A percentile compares a stretch with the other conserved stretches of the same genome.
Conservation (phyloP, 2,113 vertebrate species). For the Alosa alosa region DNA sequence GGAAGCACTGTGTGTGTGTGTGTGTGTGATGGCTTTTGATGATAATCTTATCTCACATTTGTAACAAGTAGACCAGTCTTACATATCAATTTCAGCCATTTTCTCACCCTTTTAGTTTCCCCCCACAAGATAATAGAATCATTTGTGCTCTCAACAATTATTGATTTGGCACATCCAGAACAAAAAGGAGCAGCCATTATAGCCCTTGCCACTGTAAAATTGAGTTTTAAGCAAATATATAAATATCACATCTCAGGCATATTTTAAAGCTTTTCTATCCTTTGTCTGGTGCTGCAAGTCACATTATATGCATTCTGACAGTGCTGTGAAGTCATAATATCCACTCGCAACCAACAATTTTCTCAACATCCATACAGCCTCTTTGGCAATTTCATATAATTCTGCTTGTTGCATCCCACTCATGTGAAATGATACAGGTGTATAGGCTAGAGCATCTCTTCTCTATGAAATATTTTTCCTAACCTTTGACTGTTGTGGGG, state of each 20-base stretch:
- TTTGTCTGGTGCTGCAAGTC: slow-evolving; percentile 53
- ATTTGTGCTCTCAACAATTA: slow-evolving; percentile 84
- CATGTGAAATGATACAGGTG: not conserved
- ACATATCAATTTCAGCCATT: slow-evolving; percentile 81
- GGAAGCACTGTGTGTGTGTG: not conserved
- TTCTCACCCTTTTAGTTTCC: slow-evolving; percentile 78
- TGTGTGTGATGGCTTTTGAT: slow-evolving; percentile 44
- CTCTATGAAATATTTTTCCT: slow-evolving; percentile 12
- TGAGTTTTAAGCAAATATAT: slow-evolving; percentile 80
- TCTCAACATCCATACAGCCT: not conserved
- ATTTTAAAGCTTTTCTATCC: slow-evolving; percentile 73
- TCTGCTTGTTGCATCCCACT: not conserved
- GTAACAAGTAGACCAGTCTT: slow-evolving; percentile 48
- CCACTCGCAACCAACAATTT: not conserved
- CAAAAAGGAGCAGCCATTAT: slow-evolving; percentile 78
- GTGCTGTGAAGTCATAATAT: not conserved
- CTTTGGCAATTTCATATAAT: not conserved
- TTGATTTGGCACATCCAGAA: slow-evolving; percentile 74
- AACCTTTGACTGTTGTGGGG: slow-evolving; percentile 15
- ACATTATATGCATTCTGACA: slow-evolving; percentile 7
- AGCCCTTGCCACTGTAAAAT: slow-evolving; percentile 76
- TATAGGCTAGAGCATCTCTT: not conserved
- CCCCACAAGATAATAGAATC: slow-evolving; percentile 77
- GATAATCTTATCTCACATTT: slow-evolving; percentile 76
- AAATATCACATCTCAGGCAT: slow-evolving; percentile 76